These are phyloP conservation scores for Stegodyphus mimosarum DNA, from an alignment of 1,140 invertebrate species.

Conservation along the genomic window DNA sequence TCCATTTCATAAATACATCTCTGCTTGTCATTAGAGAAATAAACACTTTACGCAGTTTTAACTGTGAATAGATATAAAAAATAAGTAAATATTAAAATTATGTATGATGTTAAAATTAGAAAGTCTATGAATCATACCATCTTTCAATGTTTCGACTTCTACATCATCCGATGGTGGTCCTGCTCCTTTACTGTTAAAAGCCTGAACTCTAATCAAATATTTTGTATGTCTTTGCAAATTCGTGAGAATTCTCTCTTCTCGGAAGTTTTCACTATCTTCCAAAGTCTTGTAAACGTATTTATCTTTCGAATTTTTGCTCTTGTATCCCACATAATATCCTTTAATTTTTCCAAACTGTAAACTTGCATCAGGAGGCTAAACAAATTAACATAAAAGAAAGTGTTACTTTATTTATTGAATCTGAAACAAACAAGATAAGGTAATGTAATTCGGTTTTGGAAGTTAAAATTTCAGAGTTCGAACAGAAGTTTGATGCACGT, in stretches of 20 bases:
- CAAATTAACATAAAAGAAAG: background rate
- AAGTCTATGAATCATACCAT: constrained; percentile 13
- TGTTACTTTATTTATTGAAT: too few species aligned
- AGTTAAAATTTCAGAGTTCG: too few species aligned
- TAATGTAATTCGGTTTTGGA: too few species aligned
- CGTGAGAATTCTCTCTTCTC: constrained; percentile 66
- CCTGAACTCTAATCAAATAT: constrained; percentile 70
- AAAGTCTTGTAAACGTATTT: constrained; percentile 65
- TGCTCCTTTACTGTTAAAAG: constrained; percentile 69
- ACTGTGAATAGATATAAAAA: too few species aligned
- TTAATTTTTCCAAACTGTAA: constrained; percentile 67
- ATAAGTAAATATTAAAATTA: too few species aligned
- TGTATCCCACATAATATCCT: constrained; percentile 71
- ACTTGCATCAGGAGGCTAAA: constrained; percentile 62
- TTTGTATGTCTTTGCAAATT: constrained; percentile 80
- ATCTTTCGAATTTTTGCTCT: constrained; percentile 66
- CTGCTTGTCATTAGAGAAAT: too few species aligned
- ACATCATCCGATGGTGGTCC: constrained; percentile 68
- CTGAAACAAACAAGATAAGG: too few species aligned
- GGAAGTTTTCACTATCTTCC: constrained; percentile 59
- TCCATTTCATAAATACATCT: too few species aligned
- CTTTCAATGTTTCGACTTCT: constrained; percentile 64
- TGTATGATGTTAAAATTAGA: background rate
- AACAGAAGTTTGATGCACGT: background rate
- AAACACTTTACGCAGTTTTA: too few species aligned